Percentiles rank a stretch among this genome's conserved stretches.
phyloP scores from a whole-genome alignment of 2,113 vertebrate species.

The Sebastes fasciatus region DNA sequence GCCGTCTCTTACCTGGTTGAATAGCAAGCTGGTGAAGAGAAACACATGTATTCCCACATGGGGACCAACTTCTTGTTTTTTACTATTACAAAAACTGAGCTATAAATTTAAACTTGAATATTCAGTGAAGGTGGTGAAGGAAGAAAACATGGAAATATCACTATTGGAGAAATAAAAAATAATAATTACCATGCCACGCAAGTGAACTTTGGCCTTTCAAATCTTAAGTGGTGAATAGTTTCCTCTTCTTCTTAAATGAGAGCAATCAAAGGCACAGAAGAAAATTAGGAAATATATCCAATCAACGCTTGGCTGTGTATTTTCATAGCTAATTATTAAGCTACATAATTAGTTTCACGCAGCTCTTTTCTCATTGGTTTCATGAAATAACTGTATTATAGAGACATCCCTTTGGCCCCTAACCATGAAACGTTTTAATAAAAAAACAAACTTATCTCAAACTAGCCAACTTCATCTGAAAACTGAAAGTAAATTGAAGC shows the following conservation, averaged over 20 bases:
- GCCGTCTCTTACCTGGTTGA: not conserved
- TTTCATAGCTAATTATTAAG: slow-evolving; percentile 16
- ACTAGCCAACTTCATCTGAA: slow-evolving; percentile 9
- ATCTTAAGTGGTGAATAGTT: not conserved
- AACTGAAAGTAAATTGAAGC: slow-evolving; percentile 28
- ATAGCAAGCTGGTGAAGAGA: not conserved
- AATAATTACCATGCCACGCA: not conserved
- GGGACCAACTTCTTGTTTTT: not conserved
- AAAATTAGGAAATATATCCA: not conserved
- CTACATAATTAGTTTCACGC: not conserved
- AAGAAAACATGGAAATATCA: not conserved
- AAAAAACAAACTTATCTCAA: slow-evolving; percentile 21
- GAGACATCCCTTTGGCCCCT: not conserved
- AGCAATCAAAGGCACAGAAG: not conserved
- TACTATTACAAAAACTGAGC: not conserved
- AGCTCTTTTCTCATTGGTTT: not conserved
- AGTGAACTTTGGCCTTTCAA: not conserved
- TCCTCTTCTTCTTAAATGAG: not conserved
- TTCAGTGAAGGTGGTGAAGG: not conserved
- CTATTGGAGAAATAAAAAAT: slow-evolving; percentile 6
- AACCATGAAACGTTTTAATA: slow-evolving; percentile 25
- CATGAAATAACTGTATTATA: not conserved
- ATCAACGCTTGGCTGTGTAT: no score
- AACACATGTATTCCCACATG: not conserved
- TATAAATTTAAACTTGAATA: not conserved